Evolutionary conservation across 2,888 invertebrate species (phyloP).

Genomic region (Achlya flavicornis): DNA sequence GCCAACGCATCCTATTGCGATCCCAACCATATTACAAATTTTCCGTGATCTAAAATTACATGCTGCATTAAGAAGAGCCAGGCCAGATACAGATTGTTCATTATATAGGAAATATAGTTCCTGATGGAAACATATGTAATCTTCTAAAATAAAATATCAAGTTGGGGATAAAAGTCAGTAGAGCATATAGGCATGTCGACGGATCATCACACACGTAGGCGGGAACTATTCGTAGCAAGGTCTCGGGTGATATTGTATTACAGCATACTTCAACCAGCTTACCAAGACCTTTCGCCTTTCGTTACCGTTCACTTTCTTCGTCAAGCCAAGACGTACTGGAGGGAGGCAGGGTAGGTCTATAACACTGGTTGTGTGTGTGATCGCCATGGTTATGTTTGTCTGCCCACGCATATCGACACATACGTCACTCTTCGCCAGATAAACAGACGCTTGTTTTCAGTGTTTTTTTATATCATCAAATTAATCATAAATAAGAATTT

Average conservation of each 20-base stretch:
- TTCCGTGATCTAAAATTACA: not conserved
- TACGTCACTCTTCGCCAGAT: slow-evolving; percentile 57
- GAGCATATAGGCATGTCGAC: slow-evolving; percentile 42
- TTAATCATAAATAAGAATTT: not conserved
- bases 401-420: slow-evolving; percentile 65
- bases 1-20: too few species aligned
- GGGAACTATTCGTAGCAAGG: slow-evolving; percentile 81
- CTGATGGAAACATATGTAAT: not conserved
- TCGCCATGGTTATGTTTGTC: slow-evolving; percentile 55
- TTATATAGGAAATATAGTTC: not conserved
- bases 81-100: not conserved
- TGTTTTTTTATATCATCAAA: slow-evolving; percentile 33
- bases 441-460: slow-evolving; percentile 53
- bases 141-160: slow-evolving; percentile 26
- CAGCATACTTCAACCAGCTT: slow-evolving; percentile 55
- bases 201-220: slow-evolving; percentile 67
- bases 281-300: slow-evolving; percentile 36
- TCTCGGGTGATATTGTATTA: slow-evolving; percentile 80
- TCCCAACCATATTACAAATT: too few species aligned
- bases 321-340: slow-evolving; percentile 24
- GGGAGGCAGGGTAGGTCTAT: slow-evolving; percentile 46
- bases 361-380: slow-evolving; percentile 49
- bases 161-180: slow-evolving; percentile 43
- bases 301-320: slow-evolving; percentile 24
- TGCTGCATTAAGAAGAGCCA: not conserved